These are phyloP conservation scores for Cephalotes varians DNA, from an alignment of 2,888 invertebrate species.

Conservation along the genomic window DNA sequence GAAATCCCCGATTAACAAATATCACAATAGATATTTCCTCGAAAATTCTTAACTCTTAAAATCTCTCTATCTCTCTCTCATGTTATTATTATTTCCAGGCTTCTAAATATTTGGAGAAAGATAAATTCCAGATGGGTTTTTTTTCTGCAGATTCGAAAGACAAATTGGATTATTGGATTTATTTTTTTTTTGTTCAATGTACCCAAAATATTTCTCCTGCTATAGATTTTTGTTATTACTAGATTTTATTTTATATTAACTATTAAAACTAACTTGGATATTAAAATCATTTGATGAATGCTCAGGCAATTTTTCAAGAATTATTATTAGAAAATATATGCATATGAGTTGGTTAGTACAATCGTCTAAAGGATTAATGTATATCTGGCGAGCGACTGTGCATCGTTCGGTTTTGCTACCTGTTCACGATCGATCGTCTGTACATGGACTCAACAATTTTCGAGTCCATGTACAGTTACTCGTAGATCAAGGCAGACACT, in stretches of 20 bases:
- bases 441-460: slow-evolving; percentile 38
- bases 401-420: neutral
- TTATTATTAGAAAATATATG: neutral
- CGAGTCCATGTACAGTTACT: slow-evolving; percentile 66
- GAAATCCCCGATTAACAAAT: neutral
- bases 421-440: slow-evolving; percentile 8
- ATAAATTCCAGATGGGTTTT: neutral
- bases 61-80: neutral
- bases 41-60: neutral
- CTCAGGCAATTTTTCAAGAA: neutral
- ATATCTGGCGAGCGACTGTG: neutral
- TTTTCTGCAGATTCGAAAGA: neutral
- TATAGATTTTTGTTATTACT: neutral
- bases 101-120: neutral
- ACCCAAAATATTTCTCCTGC: neutral
- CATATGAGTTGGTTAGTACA: neutral
- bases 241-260: neutral
- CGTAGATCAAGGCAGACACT: slow-evolving; percentile 51
- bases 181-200: neutral
- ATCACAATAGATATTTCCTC: neutral
- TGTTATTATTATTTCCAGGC: neutral
- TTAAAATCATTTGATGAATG: neutral
- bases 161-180: neutral
- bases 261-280: neutral
- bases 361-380: neutral